Evolutionary conservation across 2,888 invertebrate genomes (phyloP), one percentile per base, ranked within the genome.

Genomic region (Napeogenes sylphis): DNA sequence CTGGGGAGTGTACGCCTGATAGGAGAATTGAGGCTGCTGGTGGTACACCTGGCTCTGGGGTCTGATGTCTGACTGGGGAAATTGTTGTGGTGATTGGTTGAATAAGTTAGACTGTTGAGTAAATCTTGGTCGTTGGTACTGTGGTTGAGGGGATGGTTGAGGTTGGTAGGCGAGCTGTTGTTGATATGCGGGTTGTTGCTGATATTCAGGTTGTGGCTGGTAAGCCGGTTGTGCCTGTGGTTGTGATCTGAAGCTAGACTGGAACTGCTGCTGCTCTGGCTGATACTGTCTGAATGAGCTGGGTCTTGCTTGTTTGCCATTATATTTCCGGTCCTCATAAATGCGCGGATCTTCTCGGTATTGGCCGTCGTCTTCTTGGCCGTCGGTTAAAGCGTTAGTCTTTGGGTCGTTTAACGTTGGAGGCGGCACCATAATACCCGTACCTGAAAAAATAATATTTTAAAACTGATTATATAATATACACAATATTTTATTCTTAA

Each of bases 331-430:
- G 75, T 94, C 93, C 81, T 95, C 94, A 85, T 96, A 96, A 65
- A 95, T 92, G 66, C 92, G 92, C 0, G 96, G 96, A 80, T 96
- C 96, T 78, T 96, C 96, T 55, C 95, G 91, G 83, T 96, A 96
- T 75, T 96, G 96, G 0, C 96, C 96, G 76, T 96, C 96, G 76
- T 96, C 96, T 75, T 95, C 93, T 76, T 95, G 94, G 67, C 93
- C 92, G 51, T 93, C 93, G 6, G 91, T 91, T 45, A 91, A 78
- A 0, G 91, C 87, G 76, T 92, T 92, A 46, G 86, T 80, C 47
- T 67, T 61, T 0, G 87, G 85, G 66, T 91, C 92, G 77, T 91
- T 92, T 30, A 94, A 75, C 0, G 95, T 94, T 4, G 96, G 95
- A n/a, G 96, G 96, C 0, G 96, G 94, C 1, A 96, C 96, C 84